Conservation (phyloP, 2,797 vertebrate species). For the Erithacus rubecula region DNA sequence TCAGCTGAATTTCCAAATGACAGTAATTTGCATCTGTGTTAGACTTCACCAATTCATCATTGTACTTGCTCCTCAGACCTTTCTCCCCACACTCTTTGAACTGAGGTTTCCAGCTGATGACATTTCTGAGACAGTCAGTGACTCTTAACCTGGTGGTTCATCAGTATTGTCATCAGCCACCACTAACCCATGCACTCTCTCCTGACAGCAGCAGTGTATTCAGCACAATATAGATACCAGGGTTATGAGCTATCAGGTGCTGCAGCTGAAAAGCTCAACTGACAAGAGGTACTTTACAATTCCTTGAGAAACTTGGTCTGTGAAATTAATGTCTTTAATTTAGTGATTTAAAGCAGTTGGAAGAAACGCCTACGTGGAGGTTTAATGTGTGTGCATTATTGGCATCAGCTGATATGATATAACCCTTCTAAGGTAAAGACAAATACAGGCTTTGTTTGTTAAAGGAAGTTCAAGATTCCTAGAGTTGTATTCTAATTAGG, state of each 20-base stretch:
- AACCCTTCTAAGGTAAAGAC: background rate
- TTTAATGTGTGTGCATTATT: background rate
- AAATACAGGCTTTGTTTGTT: background rate
- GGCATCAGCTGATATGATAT: background rate
- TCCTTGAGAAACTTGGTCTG: background rate
- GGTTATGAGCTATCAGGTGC: background rate
- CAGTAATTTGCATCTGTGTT: background rate
- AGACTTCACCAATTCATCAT: background rate
- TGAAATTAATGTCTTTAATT: background rate
- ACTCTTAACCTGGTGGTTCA: background rate
- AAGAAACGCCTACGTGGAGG: background rate
- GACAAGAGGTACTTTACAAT: background rate
- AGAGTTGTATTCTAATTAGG: background rate
- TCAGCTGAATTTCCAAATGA: background rate
- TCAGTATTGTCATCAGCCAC: background rate
- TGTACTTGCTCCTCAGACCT: background rate
- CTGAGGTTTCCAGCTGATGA: background rate
- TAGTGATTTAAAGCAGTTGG: background rate
- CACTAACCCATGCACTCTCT: background rate
- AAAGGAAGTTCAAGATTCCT: background rate
- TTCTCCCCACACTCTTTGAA: background rate
- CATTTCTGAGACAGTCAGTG: background rate
- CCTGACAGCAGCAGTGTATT: background rate
- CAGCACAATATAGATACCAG: background rate
- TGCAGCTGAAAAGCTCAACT: background rate